phyloP scores from a whole-genome alignment of 2,113 vertebrate species.

The Rattus rattus region DNA sequence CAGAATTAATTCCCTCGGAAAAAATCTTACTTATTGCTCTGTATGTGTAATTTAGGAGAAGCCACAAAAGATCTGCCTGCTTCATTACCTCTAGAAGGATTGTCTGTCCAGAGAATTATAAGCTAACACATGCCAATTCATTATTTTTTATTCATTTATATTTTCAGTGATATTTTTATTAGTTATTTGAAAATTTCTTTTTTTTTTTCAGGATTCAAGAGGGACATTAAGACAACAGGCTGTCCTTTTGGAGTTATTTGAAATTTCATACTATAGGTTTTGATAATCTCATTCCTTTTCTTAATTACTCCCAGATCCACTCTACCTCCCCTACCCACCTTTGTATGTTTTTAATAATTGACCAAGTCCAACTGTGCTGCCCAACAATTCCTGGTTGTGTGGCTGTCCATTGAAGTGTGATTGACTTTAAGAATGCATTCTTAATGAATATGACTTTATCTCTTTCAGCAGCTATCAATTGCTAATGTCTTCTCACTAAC shows the following conservation, averaged over 20 bases:
- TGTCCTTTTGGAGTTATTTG: no score
- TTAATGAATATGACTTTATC: not conserved
- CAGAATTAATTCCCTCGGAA: not conserved
- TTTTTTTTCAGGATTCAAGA: no score
- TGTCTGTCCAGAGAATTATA: not conserved
- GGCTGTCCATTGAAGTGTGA: not conserved
- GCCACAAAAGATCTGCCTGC: not conserved
- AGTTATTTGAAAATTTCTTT: not conserved
- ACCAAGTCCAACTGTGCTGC: not conserved
- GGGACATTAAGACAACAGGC: no score
- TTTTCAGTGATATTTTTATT: not conserved
- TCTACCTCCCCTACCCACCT: not conserved
- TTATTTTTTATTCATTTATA: not conserved
- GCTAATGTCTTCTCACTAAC: not conserved
- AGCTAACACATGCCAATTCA: not conserved
- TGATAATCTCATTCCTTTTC: not conserved
- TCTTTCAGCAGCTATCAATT: not conserved
- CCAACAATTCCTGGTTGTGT: not conserved
- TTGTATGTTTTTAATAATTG: not conserved
- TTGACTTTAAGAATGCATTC: not conserved
- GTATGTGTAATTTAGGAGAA: no score
- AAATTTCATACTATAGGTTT: not conserved
- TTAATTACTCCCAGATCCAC: not conserved
- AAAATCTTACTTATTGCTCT: not conserved
- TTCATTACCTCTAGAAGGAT: not conserved